Evolutionary conservation across 1,140 invertebrate genomes (phyloP).

Genomic region (Drosophila nannoptera): DNA sequence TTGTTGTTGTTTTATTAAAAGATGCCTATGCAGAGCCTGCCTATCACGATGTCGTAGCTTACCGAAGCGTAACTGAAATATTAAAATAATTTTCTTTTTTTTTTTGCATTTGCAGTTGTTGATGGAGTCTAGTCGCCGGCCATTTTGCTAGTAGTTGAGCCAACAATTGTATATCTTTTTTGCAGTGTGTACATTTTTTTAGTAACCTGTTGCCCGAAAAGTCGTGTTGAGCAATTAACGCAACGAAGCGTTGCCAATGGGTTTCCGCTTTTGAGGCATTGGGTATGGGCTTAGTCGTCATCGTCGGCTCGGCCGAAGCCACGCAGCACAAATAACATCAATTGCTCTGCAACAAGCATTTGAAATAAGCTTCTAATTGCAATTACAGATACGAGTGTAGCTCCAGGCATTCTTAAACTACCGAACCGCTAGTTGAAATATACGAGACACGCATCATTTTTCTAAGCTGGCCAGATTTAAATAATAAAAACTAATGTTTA

Average conservation of each 20-base stretch:
- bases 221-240: slow-evolving; percentile 73
- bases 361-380: slow-evolving; percentile 26
- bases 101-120: slow-evolving; percentile 34
- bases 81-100: slow-evolving; percentile 66
- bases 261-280: slow-evolving; percentile 76
- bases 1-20: slow-evolving; percentile 55
- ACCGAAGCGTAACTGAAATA: slow-evolving; percentile 78
- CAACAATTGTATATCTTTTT: slow-evolving; percentile 65
- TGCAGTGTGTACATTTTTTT: slow-evolving; percentile 32
- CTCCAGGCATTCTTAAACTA: too few species aligned
- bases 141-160: slow-evolving; percentile 71
- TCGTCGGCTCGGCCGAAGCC: slow-evolving; percentile 20
- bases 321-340: slow-evolving; percentile 26
- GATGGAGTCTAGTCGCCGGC: slow-evolving; percentile 54
- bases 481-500: too few species aligned
- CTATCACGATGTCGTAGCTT: slow-evolving; percentile 74
- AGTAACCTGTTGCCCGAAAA: slow-evolving; percentile 71
- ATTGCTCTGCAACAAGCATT: slow-evolving; percentile 35
- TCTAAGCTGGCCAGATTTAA: too few species aligned
- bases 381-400: slow-evolving; percentile 3
- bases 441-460: too few species aligned
- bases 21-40: slow-evolving; percentile 58
- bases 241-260: slow-evolving; percentile 78
- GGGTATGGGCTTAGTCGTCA: slow-evolving; percentile 66
- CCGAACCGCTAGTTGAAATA: too few species aligned